Evolutionary conservation across 2,797 vertebrate species (phyloP).

Genomic region (Darevskia mixta): DNA sequence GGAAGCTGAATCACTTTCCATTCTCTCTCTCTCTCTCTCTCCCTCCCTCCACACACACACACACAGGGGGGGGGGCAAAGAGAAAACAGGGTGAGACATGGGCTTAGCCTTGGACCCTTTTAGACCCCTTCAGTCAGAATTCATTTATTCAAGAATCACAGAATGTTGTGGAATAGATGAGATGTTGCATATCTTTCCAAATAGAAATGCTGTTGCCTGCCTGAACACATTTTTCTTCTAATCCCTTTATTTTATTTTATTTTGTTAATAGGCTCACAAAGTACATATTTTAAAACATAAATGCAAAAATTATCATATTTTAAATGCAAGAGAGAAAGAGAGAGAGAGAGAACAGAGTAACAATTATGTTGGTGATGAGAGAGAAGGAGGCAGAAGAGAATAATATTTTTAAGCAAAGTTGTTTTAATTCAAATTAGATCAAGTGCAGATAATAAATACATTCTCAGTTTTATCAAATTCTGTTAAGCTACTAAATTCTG

Average conservation of each 20-base stretch:
- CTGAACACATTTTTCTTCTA: neutral
- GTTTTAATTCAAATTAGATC: neutral
- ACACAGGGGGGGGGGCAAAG: neutral
- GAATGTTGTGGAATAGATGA: neutral
- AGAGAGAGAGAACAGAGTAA: neutral
- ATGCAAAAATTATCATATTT: neutral
- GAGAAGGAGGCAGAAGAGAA: too few species aligned
- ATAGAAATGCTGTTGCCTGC: neutral
- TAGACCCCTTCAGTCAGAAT: neutral
- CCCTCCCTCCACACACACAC: neutral
- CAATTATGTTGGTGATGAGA: neutral
- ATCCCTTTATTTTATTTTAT: neutral
- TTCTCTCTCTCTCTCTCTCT: neutral
- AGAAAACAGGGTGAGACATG: neutral
- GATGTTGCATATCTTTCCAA: neutral
- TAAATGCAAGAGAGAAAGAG: neutral
- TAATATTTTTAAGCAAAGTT: neutral
- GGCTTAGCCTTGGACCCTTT: neutral
- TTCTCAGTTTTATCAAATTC: neutral
- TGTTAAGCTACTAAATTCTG: slow-evolving; percentile 35
- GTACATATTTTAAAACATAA: neutral
- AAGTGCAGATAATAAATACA: neutral
- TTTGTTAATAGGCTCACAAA: neutral
- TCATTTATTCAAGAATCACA: slow-evolving; percentile 7
- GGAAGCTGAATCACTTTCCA: neutral